These are phyloP conservation scores for Mesorhabditis sp. DNA, from an alignment of 2,888 invertebrate genomes.

Conservation along the genomic window DNA sequence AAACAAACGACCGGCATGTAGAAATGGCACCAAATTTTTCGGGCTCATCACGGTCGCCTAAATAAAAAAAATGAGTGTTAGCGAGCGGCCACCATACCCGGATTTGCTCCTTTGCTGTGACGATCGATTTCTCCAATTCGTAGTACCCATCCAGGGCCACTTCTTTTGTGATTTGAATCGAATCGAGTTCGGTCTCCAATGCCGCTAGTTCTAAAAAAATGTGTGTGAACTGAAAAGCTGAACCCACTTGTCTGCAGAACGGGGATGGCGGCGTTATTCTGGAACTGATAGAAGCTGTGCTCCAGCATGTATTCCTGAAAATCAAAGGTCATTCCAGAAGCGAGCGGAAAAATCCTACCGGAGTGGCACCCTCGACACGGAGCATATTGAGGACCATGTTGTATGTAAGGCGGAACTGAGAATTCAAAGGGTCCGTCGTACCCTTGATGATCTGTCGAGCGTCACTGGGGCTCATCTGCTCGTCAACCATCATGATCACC, in stretches of 20 bases:
- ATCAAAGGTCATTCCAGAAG: constrained; percentile 63
- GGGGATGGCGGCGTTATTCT: constrained; percentile 92
- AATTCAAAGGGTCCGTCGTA: constrained; percentile 90
- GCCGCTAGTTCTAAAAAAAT: constrained; percentile 67
- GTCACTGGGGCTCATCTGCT: constrained; percentile 73
- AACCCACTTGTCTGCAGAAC: constrained; percentile 77
- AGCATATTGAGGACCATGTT: constrained; percentile 96
- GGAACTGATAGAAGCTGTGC: constrained; percentile 95
- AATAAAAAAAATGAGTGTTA: constrained; percentile 58
- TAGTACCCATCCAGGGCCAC: constrained; percentile 77
- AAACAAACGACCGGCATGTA: constrained; percentile 87
- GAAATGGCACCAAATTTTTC: constrained; percentile 82
- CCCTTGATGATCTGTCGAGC: constrained; percentile 70
- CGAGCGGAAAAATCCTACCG: constrained; percentile 63
- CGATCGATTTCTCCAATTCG: constrained; percentile 59
- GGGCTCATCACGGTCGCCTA: constrained; percentile 77
- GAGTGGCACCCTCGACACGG: constrained; percentile 96
- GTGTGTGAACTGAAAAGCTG: constrained; percentile 12
- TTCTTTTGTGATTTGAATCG: constrained; percentile 72
- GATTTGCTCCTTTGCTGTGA: constrained; percentile 10
- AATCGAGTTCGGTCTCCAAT: constrained; percentile 69
- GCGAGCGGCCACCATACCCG: constrained; percentile 4
- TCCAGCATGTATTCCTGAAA: constrained; percentile 99
- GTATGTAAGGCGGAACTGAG: constrained; percentile 97
- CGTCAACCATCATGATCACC: constrained; percentile 96